These are phyloP conservation scores for Cryptotermes secundus DNA, from an alignment of 1,140 invertebrate genomes.

Conservation along the genomic window DNA sequence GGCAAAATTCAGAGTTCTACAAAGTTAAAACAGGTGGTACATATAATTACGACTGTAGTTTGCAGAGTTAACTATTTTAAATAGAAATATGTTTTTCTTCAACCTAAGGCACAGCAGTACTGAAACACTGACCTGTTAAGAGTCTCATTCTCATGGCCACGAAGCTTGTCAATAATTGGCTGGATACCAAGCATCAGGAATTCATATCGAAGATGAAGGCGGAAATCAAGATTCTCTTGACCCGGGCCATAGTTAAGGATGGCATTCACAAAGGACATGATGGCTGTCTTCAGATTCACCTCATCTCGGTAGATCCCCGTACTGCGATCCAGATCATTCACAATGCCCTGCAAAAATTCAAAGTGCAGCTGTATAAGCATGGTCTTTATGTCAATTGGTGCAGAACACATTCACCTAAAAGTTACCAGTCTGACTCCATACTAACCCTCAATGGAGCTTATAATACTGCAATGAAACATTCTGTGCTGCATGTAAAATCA, in stretches of 20 bases:
- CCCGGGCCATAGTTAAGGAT: constrained; percentile 95
- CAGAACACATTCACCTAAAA: too few species aligned
- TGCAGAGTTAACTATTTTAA: neutral
- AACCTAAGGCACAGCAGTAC: neutral
- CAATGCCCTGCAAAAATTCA: constrained; percentile 66
- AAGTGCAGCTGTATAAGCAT: neutral
- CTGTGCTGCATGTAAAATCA: too few species aligned
- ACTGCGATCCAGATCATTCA: constrained; percentile 90
- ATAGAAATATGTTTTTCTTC: neutral
- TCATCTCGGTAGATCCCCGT: constrained; percentile 87
- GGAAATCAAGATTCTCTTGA: constrained; percentile 93
- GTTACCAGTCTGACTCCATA: too few species aligned
- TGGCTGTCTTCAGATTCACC: constrained; percentile 89
- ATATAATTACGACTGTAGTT: neutral
- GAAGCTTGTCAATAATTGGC: constrained; percentile 90
- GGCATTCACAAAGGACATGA: constrained; percentile 98
- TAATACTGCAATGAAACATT: too few species aligned
- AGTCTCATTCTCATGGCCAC: constrained; percentile 90
- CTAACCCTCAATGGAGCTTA: too few species aligned
- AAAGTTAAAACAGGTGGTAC: constrained; percentile 29
- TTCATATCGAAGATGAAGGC: constrained; percentile 93
- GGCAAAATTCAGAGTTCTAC: neutral
- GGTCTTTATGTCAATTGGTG: too few species aligned
- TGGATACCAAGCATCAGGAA: constrained; percentile 96
- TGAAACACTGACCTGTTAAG: constrained; percentile 65